Evolutionary conservation across 2,888 invertebrate species (phyloP), one percentile per base, ranked within the genome.

Genomic region (Drosophila ezoana): DNA sequence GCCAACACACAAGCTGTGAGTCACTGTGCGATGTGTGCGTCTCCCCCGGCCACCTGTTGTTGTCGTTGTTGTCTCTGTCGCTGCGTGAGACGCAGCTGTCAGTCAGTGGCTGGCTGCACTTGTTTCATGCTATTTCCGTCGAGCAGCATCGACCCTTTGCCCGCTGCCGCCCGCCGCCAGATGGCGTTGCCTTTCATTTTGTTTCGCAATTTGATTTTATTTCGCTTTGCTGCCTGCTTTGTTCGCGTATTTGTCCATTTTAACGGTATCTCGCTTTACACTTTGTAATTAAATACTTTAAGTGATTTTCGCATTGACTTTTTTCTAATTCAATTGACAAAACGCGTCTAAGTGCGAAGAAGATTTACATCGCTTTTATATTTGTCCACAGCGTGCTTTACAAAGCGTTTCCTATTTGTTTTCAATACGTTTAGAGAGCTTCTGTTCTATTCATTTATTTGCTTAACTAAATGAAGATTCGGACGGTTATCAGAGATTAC

Each of bases 281-380:
- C 67, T 76, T 72, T 67, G 87, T 81, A 87, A 83, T 85, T 81
- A 76, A 79, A 83, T 81, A 85, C 73, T 76, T 87, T 85, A 79
- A 83, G 85, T 87, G 87, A 85, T 81, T 81, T 70, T 57, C 48
- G 33, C 79, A 73, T 76, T 68, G 57, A 49, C 70, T 60, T 68
- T 54, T 59, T 41, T 43, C 54, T 56, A 48, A 33, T 10, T 67
- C 78, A 74, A 79, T 71, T 79, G 79, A 63, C 62, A 67, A 81
- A 83, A 73, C 38, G 51, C 33, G 59, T 48, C 63, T 48, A 48
- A 74, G 67, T 68, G 67, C 60, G 47, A 10, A 8, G 9, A 32
- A 59, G 64, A 70, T 43, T 69, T 63, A 72, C 51, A 71, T 20
- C 38, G 43, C 18, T 44, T 40, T 41, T 28, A 20, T 45, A 33